Conservation (phyloP, 1,140 invertebrate species). For the Meloidogyne chitwoodi region DNA sequence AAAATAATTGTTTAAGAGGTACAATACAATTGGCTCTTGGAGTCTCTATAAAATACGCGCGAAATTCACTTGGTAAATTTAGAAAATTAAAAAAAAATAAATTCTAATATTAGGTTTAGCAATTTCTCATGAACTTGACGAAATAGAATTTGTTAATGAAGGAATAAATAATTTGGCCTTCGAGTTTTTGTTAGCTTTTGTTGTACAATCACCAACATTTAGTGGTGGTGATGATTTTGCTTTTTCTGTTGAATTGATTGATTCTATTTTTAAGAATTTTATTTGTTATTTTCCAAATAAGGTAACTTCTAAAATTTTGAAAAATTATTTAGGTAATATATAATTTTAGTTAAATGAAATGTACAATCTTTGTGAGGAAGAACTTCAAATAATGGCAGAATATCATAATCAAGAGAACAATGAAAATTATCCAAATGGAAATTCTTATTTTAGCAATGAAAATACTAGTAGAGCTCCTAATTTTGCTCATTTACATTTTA, state of each 20-base stretch:
- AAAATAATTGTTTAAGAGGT: constrained; percentile 15
- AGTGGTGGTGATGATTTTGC: not conserved
- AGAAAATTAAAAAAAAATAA: not conserved
- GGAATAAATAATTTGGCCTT: constrained; percentile 20
- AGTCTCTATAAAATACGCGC: constrained; percentile 21
- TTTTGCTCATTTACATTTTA: constrained; percentile 22
- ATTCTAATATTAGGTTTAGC: not conserved
- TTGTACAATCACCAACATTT: constrained; percentile 17
- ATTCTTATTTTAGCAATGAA: not conserved
- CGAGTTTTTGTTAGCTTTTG: constrained; percentile 16
- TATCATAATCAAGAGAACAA: not conserved
- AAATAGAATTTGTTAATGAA: constrained; percentile 19
- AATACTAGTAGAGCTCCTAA: not conserved
- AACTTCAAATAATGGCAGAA: constrained; percentile 15
- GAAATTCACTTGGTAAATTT: constrained; percentile 16
- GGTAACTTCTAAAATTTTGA: not conserved
- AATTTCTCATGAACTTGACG: constrained; percentile 22
- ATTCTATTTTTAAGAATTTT: constrained; percentile 24
- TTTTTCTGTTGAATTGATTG: constrained; percentile 21
- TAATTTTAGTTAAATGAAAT: constrained; percentile 20
- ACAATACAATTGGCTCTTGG: constrained; percentile 18
- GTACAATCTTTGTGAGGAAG: constrained; percentile 24
- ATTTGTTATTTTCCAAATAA: constrained; percentile 27
- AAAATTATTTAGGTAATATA: not conserved
- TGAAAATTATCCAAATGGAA: not conserved